Percentiles rank a stretch among this genome's conserved stretches.
phyloP scores from a whole-genome alignment of 2,113 vertebrate genomes.

The Proteles cristata region DNA sequence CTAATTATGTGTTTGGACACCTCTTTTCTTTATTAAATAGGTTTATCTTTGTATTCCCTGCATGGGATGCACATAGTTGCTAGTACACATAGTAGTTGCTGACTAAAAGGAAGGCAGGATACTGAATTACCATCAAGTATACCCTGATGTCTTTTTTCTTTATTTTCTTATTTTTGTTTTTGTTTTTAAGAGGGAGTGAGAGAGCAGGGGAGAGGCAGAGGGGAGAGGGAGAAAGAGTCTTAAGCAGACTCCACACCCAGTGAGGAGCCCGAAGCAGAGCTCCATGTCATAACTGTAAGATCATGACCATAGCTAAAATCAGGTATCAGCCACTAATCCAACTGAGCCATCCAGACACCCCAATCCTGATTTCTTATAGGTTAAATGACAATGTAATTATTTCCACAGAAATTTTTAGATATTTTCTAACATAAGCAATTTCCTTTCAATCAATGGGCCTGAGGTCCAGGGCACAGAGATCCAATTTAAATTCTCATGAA shows the following conservation, averaged over 20 bases:
- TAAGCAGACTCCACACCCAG: too few relatives aligned
- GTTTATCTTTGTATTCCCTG: not conserved
- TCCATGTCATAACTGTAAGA: too few relatives aligned
- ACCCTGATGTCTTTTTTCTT: not conserved
- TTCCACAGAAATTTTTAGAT: not conserved
- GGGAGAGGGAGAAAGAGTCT: too few relatives aligned
- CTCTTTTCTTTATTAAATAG: not conserved
- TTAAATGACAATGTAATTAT: not conserved
- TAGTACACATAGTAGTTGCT: not conserved
- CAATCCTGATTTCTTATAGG: not conserved
- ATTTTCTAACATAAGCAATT: not conserved
- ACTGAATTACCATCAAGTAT: not conserved
- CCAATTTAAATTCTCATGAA: not conserved
- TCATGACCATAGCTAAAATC: too few relatives aligned
- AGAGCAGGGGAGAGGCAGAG: too few relatives aligned
- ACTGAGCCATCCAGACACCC: too few relatives aligned
- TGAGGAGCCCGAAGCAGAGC: too few relatives aligned
- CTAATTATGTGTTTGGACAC: not conserved
- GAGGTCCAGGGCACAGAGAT: not conserved
- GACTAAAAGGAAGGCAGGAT: not conserved
- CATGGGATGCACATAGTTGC: not conserved
- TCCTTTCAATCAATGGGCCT: not conserved
- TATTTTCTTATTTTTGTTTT: too few relatives aligned
- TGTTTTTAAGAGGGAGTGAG: too few relatives aligned
- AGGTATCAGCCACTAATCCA: too few relatives aligned